Base-by-base conservation (phyloP, 2,113 vertebrate genomes). In the Tamias sibiricus region DNA sequence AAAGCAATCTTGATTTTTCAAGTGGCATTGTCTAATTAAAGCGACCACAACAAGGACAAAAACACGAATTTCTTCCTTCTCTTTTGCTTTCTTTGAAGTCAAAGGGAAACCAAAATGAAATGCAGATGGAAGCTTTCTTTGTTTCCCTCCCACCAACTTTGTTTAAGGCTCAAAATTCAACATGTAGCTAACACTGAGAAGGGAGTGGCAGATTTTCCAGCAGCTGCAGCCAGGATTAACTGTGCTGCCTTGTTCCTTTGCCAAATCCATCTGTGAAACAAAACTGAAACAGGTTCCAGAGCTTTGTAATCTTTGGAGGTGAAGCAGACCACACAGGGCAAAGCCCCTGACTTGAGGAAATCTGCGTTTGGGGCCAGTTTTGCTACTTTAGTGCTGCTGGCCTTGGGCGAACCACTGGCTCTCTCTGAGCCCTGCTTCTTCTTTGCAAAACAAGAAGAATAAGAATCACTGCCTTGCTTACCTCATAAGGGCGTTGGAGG, bases 401-500 rank as follows among this genome's bases (percentile, higher is more conserved):
- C 80, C 52, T 92, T 68, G 42, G 47, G 69, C 37, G 64, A 90
- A 30, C 71, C 9, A 0, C 26, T 9, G 26, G 44, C 17, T 62
- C n/a, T 49, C 14, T 57, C 37, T 42, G 37, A 86, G 68, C 13
- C 10, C 13, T 4, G 87, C 84, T 75, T 32, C 49, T 88, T 54
- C 49, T 88, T 49, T 86, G 54, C 62, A 91, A 77, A 92, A 86
- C 30, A 57, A 59, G 81, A 57, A 59, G 81, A 92, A 71, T 69
- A 59, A 92, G 94, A 92, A 32, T 84, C 77, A 79, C 26, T 10
- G 0, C 83, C 72, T 97, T 59, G 69, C 69, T 97, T 91, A 96
- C 95, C 79, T 97, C 97, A 95, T 95, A 47, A 19, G n/a, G 91
- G 91, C 26, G 66, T 91, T 82, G 94, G 69, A 94, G 59, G 64